A percentile compares a stretch with the other conserved stretches of the same genome.
Evolutionary conservation across 92 coral and sea anemone genomes (phyloP).

Genomic region (Epizoanthus illoricatus): DNA sequence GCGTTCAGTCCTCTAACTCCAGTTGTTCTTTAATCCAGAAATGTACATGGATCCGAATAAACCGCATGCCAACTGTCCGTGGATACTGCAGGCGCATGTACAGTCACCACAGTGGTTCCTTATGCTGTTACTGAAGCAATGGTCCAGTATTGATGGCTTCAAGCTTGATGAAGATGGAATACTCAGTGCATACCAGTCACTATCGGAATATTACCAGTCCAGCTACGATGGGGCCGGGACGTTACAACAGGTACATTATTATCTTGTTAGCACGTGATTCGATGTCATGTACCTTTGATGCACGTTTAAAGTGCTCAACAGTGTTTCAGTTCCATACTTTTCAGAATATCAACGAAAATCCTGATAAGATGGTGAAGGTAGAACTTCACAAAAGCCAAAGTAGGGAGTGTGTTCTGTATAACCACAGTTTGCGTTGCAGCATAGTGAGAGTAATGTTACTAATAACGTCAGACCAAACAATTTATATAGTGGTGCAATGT

Average conservation of each 20-base stretch:
- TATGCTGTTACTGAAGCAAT: constrained; percentile 8
- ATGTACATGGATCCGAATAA: neutral
- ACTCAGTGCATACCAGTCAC: constrained; percentile 36
- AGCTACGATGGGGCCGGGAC: constrained; percentile 53
- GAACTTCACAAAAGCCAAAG: too few species aligned
- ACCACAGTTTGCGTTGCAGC: too few species aligned
- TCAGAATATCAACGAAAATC: too few species aligned
- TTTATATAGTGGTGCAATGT: too few species aligned
- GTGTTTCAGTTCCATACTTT: too few species aligned
- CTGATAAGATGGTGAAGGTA: too few species aligned
- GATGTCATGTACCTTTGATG: too few species aligned
- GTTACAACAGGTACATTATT: constrained; percentile 45
- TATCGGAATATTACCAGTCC: constrained; percentile 51
- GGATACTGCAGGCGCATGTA: constrained; percentile 52
- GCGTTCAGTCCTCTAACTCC: too few species aligned
- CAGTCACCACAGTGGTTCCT: constrained; percentile 22
- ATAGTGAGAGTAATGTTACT: too few species aligned
- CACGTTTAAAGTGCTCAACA: too few species aligned
- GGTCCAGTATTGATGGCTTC: neutral
- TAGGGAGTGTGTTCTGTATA: too few species aligned
- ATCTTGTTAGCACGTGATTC: neutral
- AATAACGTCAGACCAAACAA: too few species aligned
- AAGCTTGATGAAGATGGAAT: constrained; percentile 47
- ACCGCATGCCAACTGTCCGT: constrained; percentile 42
- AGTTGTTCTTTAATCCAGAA: constrained; percentile 13